Percentiles rank a stretch among this genome's conserved stretches.
phyloP scores from a whole-genome alignment of 2,888 invertebrate genomes.

The Cataglyphis albicans region DNA sequence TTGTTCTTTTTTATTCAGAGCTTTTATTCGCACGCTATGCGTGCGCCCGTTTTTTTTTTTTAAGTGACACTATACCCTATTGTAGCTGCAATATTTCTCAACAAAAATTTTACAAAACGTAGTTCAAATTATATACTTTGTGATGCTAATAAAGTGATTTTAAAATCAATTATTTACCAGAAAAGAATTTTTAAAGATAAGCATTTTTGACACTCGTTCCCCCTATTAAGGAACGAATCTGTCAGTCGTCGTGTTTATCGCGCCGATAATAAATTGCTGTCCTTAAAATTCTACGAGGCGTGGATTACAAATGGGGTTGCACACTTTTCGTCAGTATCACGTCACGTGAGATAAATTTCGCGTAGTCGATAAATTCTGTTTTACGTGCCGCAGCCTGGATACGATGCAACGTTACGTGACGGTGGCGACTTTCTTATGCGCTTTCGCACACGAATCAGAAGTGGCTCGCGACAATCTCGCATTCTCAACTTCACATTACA shows the following conservation, averaged over 20 bases:
- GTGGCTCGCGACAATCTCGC: conserved; percentile 29
- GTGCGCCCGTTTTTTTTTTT: too few species aligned
- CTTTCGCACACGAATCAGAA: conserved; percentile 47
- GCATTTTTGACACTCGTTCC: too few species aligned
- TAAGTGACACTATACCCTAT: too few species aligned
- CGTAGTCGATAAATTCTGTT: conserved; percentile 70
- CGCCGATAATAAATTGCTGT: background rate
- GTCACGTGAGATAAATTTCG: conserved; percentile 66
- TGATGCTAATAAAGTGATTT: too few species aligned
- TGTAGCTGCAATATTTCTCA: too few species aligned
- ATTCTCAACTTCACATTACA: conserved; percentile 4
- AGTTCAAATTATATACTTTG: too few species aligned
- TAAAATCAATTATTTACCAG: too few species aligned
- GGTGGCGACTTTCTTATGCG: conserved; percentile 55
- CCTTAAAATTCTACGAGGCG: conserved; percentile 34
- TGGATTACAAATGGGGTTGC: conserved; percentile 25
- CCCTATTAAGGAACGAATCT: background rate
- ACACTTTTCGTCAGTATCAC: conserved; percentile 48
- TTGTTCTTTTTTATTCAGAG: too few species aligned
- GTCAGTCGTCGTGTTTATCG: background rate
- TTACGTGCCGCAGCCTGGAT: conserved; percentile 64
- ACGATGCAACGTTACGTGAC: conserved; percentile 63
- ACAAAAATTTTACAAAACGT: too few species aligned
- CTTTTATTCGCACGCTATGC: too few species aligned
- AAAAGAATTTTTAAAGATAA: too few species aligned